These are phyloP conservation scores for Spinus pinus DNA, from an alignment of 2,797 vertebrate species.

Conservation along the genomic window DNA sequence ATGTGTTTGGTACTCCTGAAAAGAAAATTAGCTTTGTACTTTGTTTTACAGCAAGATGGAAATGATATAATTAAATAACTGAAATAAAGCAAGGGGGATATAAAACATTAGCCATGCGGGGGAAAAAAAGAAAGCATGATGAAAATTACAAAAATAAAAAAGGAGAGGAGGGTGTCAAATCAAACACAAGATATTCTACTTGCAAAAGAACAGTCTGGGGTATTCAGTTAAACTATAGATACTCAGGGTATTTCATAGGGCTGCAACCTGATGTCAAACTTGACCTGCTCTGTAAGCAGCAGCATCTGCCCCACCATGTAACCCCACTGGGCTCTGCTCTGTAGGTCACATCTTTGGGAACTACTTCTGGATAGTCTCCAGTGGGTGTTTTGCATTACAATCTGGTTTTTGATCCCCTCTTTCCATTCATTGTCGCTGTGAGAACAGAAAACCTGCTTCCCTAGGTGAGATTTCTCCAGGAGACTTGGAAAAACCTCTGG, in stretches of 20 bases:
- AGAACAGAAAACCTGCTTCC: not conserved
- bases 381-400: not conserved
- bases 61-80: not conserved
- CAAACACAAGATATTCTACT: not conserved
- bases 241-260: not conserved
- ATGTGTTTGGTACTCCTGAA: not conserved
- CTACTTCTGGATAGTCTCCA: not conserved
- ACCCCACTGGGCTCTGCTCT: not conserved
- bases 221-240: not conserved
- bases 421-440: not conserved
- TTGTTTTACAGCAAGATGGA: not conserved
- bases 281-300: not conserved
- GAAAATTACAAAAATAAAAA: not conserved
- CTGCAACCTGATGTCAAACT: not conserved
- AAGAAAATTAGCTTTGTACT: not conserved
- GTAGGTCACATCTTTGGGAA: not conserved
- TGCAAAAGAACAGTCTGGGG: not conserved
- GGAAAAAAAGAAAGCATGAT: not conserved
- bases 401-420: not conserved
- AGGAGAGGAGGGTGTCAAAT: rapidly evolving
- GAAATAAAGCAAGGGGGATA: not conserved
- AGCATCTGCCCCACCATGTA: not conserved
- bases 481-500: not conserved
- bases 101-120: not conserved
- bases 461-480: not conserved